A percentile compares a stretch with the other conserved stretches of the same genome.
These are phyloP conservation scores for Cololabis saira DNA, from an alignment of 2,113 vertebrate genomes.

Conservation along the genomic window DNA sequence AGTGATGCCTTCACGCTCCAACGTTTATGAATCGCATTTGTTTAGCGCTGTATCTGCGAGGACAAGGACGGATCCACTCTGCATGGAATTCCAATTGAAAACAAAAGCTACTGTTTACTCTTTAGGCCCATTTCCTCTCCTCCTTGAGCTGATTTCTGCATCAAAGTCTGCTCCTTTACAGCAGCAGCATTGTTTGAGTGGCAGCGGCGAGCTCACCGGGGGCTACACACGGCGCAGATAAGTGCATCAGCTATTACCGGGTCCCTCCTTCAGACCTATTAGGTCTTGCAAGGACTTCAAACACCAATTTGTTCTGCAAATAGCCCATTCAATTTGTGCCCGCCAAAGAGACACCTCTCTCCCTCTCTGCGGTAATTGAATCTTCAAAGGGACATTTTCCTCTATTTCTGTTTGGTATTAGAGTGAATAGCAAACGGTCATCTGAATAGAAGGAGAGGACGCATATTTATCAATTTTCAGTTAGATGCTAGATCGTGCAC, in stretches of 20 bases:
- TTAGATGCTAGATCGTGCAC: conserved; percentile 70
- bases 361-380: conserved; percentile 82
- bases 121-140: conserved; percentile 26
- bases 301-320: conserved; percentile 86
- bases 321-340: conserved; percentile 80
- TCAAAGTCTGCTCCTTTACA: conserved; percentile 24
- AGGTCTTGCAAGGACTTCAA: conserved; percentile 80
- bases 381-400: conserved; percentile 84
- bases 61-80: conserved; percentile 2
- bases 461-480: conserved; percentile 78
- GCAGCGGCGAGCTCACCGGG: conserved; percentile 22
- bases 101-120: conserved; percentile 29
- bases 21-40: neutral
- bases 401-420: conserved; percentile 72
- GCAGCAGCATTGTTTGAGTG: conserved; percentile 46
- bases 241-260: conserved; percentile 70
- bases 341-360: conserved; percentile 75
- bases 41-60: neutral
- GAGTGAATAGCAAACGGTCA: conserved; percentile 77
- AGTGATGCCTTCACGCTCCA: neutral
- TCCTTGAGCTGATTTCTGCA: conserved; percentile 30
- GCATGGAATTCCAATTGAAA: conserved; percentile 20
- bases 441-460: conserved; percentile 74
- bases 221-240: conserved; percentile 60
- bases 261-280: conserved; percentile 81